Base-by-base conservation (phyloP, 2,888 invertebrate genomes). In the Diaphora mendica region DNA sequence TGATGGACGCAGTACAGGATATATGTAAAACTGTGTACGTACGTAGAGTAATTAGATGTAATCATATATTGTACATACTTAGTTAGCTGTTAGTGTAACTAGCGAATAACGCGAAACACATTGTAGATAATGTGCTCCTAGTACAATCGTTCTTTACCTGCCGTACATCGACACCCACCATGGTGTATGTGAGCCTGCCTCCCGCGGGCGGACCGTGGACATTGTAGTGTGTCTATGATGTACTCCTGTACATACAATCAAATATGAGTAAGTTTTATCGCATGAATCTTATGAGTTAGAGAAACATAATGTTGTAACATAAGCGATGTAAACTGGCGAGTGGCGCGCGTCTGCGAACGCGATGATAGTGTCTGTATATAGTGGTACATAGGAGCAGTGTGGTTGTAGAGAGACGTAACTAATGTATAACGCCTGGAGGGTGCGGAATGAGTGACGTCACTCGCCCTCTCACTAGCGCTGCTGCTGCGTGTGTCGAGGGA, bases 41-140 rank as follows among this genome's bases (percentile, higher is more conserved):
- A 81, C 72, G 62, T 79, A 84, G 82, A 81, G 79, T 84, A 84
- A 77, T 69, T 85, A 83, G 81, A 11, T 79, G 80, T 86, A 81
- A 79, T 68, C 74, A 77, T 72, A 75, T 76, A 74, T 72, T 87
- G 87, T 87, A 87, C 80, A 80, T 85, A 86, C 39, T 68, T 82
- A 85, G 79, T 70, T 82, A 80, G 76, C 73, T 72, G 69, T 64
- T 83, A 82, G 78, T 70, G 26, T 79, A 78, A 73, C 76, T 84
- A 82, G 78, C 30, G 66, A 77, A 74, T 77, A 78, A 76, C 69
- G 77, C 76, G 77, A 76, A 78, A 79, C 72, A 74, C 79, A 77
- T 83, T 85, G 79, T 85, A 83, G 83, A 80, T 84, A 84, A 77
- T 83, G 80, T 71, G 72, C 69, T 70, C 71, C 64, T 39, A 67